A percentile compares a stretch with the other conserved stretches of the same genome.
Evolutionary conservation across 2,797 vertebrate species (phyloP).

Genomic region (Rousettus madagascariensis): DNA sequence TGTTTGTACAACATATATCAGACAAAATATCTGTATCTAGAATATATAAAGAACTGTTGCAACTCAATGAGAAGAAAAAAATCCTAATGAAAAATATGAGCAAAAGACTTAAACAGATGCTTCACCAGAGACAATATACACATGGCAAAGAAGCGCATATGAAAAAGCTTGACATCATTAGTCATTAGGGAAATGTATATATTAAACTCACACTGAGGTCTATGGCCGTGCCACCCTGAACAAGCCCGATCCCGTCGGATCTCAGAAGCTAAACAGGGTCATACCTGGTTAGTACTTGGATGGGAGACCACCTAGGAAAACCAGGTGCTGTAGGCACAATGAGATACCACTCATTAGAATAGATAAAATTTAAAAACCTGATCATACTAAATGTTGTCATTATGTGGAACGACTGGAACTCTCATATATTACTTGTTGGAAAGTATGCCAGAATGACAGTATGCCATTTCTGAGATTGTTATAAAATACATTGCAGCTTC

Average conservation of each 20-base stretch:
- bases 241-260: too few relatives aligned
- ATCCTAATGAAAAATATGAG: background rate
- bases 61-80: background rate
- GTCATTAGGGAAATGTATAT: background rate
- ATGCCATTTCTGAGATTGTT: background rate
- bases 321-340: background rate
- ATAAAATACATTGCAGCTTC: background rate
- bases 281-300: too few relatives aligned
- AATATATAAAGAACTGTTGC: background rate
- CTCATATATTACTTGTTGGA: background rate
- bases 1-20: background rate
- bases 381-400: background rate
- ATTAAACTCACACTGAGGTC: too few relatives aligned
- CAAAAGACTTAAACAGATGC: background rate
- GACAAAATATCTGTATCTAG: background rate
- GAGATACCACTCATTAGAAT: background rate
- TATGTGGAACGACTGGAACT: background rate
- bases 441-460: background rate
- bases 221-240: too few relatives aligned
- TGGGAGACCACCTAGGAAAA: too few relatives aligned
- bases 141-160: background rate
- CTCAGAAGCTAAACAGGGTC: too few relatives aligned
- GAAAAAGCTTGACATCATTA: background rate
- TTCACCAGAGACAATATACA: background rate
- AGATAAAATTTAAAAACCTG: background rate